Percentiles rank a stretch among this genome's conserved stretches.
Evolutionary conservation across 2,797 vertebrate species (phyloP).

Genomic region (Coranthus polyacanthus): DNA sequence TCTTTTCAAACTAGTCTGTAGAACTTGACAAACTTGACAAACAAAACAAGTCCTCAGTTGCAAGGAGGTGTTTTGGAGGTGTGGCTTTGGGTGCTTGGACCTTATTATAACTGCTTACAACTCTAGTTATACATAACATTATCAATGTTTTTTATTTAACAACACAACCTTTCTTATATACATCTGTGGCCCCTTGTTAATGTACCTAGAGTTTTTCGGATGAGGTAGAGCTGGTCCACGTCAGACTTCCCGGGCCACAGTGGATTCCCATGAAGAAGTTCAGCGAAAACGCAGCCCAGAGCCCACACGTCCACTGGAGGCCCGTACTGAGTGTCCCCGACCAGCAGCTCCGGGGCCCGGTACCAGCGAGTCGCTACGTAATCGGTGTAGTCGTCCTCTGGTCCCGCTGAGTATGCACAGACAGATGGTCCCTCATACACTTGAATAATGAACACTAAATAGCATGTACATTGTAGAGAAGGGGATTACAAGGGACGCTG

Average conservation of each 20-base stretch:
- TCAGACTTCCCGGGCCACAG: conserved; percentile 93
- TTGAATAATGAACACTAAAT: conserved; percentile 66
- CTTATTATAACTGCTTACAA: too few relatives aligned
- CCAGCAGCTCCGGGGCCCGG: conserved; percentile 90
- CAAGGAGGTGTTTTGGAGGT: too few relatives aligned
- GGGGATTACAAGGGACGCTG: conserved; percentile 73
- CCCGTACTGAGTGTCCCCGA: conserved; percentile 91
- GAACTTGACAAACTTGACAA: too few relatives aligned
- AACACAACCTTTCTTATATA: too few relatives aligned
- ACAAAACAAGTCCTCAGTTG: too few relatives aligned
- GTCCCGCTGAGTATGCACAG: conserved; percentile 79
- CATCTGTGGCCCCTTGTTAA: too few relatives aligned
- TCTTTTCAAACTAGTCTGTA: too few relatives aligned
- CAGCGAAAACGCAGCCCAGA: conserved; percentile 90
- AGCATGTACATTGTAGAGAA: conserved; percentile 38
- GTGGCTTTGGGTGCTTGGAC: too few relatives aligned
- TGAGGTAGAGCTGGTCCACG: conserved; percentile 92
- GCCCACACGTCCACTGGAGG: conserved; percentile 91
- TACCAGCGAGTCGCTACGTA: conserved; percentile 94
- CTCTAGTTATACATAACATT: too few relatives aligned
- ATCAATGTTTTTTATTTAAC: too few relatives aligned
- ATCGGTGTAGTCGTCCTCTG: conserved; percentile 92
- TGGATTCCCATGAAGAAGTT: conserved; percentile 89
- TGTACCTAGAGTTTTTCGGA: conserved; percentile 89
- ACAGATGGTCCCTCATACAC: conserved; percentile 19